Base-by-base conservation (phyloP, 2,113 vertebrate species). In the Salvelinus namaycush region DNA sequence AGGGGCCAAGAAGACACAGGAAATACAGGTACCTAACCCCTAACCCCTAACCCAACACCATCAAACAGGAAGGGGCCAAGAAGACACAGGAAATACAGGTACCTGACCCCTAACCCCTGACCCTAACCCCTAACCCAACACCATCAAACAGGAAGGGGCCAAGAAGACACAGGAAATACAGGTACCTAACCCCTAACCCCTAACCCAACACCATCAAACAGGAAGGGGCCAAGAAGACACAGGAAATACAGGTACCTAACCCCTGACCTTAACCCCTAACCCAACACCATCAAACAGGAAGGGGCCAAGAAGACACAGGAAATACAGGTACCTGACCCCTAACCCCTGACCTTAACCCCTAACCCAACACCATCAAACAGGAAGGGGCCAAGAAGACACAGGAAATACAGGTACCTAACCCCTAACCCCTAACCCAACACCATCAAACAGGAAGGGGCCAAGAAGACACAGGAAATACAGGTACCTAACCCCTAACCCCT, bases 61-160 rank as follows among this genome's bases (percentile, higher is more conserved):
- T 48, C 44, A 48, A 51, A 51, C 49, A 51, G 49, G 49, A 51
- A 4, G 13, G 49, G 49, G 9, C 49, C 49, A 2, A 31, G 71
- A 97, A 96, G 88, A 91, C 93, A 34, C 94, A 95, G 13, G 93
- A 93, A 81, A 88, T 96, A 67, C 91, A 95, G 93, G 96, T 96
- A 86, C 27, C 14, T 51, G 2, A 11, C 49, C 44, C 44, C 5
- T n/a, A 24, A 64, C 24, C 24, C 22, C 20, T 12, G 5, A 22
- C 62, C 29, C 29, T 29, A 29, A 29, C 29, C 29, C 14, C 24
- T 24, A 24, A 24, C 24, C 24, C 24, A 51, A 51, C 49, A 51
- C 13, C 49, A 4, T 51, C 49, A 39, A 39, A 73, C 95, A 95
- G 79, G 96, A 98, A 71, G 91, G 93, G 60, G 84, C 88, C 68